These are phyloP conservation scores for Lagopus leucura DNA, from an alignment of 2,113 vertebrate species.

Conservation along the genomic window DNA sequence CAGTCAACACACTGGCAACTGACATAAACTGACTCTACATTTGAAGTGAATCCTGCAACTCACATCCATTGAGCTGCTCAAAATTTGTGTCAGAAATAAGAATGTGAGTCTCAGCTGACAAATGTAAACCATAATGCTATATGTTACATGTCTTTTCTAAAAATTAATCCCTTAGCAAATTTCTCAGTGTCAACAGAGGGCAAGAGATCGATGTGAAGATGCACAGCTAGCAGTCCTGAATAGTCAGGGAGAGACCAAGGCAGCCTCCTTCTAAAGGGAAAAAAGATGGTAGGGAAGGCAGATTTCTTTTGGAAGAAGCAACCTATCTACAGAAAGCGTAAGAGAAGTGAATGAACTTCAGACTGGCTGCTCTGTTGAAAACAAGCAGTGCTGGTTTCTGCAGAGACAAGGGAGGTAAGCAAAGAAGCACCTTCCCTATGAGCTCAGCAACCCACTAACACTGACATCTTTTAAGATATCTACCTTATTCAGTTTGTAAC, in stretches of 20 bases:
- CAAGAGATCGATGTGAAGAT: background rate
- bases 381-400: background rate
- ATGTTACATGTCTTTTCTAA: background rate
- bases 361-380: background rate
- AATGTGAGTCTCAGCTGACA: background rate
- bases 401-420: background rate
- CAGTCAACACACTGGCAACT: background rate
- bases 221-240: background rate
- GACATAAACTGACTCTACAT: background rate
- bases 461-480: background rate
- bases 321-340: background rate
- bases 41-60: background rate
- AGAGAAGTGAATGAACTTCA: background rate
- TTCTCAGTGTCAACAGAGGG: background rate
- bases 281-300: background rate
- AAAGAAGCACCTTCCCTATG: background rate
- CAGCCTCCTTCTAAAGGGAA: background rate
- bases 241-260: background rate
- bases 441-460: background rate
- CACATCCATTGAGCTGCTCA: background rate
- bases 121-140: background rate
- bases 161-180: background rate
- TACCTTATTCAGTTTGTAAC: background rate
- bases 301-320: background rate
- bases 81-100: background rate